Base-by-base conservation (phyloP, 2,888 invertebrate genomes). In the Epistrophe eligans region DNA sequence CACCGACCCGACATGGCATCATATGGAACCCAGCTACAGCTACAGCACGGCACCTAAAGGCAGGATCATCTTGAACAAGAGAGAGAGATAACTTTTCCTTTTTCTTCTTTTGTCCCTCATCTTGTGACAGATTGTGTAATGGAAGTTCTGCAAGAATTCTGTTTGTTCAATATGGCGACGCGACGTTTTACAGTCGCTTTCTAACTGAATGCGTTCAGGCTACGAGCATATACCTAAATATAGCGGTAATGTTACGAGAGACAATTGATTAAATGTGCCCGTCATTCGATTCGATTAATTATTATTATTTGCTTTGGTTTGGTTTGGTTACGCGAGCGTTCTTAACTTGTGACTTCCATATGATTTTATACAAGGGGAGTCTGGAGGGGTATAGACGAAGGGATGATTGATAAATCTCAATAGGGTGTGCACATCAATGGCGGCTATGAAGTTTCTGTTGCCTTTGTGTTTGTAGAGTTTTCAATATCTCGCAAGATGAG, bases 231-330 rank as follows among this genome's bases (percentile, higher is more conserved):
- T 66, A 77, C n/a, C n/a, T 24, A 24, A 24, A 24, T 24, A 24
- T 81, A 84, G 80, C 80, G 84, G 84, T 84, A 84, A 77, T 84
- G 19, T 77, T 64, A 67, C 60, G 60, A 66, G 66, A 76, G 83
- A 76, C 87, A 87, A 87, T 87, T 87, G 83, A 83, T 87, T 87
- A 87, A 87, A 82, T 79, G 87, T 79, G 83, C 79, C 83, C 83
- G 83, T 87, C 87, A 83, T 87, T 87, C 79, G 87, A 83, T 83
- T 87, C 83, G 83, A 79, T 87, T 82, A 79, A 82, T 87, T 87
- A 83, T 52, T 35, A 35, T 35, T 35, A 17, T 87, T 79, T 82
- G 71, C 70, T 79, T 82, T 76, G 55, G 64, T 79, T 82, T 79
- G 67, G 77, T 73, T 76, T 55, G 64, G 73, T 71, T 82, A 74